phyloP scores from a whole-genome alignment of 2,113 vertebrate genomes.

The Anas platyrhynchos region DNA sequence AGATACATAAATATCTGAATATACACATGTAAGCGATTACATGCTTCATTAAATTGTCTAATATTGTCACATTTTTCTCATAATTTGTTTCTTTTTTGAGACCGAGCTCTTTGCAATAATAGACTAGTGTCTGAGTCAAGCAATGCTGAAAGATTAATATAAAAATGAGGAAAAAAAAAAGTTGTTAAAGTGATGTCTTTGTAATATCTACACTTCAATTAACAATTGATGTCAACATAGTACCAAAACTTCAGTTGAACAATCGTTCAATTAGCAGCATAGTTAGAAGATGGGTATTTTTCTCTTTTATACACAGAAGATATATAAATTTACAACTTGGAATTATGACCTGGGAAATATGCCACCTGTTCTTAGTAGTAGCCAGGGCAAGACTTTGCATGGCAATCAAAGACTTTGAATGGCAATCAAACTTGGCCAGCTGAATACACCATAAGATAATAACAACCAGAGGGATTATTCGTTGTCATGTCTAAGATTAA shows the following conservation, averaged over 20 bases:
- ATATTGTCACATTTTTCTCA: neutral
- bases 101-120: neutral
- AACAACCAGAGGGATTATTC: neutral
- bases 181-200: neutral
- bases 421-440: neutral
- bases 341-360: neutral
- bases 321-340: neutral
- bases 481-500: neutral
- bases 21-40: neutral
- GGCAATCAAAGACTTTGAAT: neutral
- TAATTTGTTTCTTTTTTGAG: neutral
- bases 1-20: neutral
- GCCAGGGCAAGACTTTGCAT: neutral
- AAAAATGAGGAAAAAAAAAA: neutral
- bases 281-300: neutral
- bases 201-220: neutral
- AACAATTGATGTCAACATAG: neutral
- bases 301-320: neutral
- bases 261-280: neutral
- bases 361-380: neutral
- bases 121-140: neutral
- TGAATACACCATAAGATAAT: neutral
- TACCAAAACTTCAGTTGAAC: neutral
- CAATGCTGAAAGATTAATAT: neutral
- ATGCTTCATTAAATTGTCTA: neutral